phyloP scores from a whole-genome alignment of 30 jellyfish, hydroid and myxozoan genomes.

The Pelagia noctiluca region DNA sequence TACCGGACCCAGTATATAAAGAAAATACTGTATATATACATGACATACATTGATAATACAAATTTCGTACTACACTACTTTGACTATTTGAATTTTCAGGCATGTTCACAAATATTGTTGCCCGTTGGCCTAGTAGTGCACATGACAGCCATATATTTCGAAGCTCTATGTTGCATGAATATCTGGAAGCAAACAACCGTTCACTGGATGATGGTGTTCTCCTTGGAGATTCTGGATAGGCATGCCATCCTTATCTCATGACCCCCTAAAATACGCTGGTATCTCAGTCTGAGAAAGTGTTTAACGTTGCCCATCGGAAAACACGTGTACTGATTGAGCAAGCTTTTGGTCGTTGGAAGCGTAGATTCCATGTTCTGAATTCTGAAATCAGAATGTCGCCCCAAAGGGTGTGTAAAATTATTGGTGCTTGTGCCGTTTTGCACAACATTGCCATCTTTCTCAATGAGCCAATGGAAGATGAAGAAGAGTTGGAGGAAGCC shows the following conservation, averaged over 20 bases:
- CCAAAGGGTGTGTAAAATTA: not conserved
- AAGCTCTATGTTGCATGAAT: not conserved
- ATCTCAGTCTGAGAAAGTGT: not conserved
- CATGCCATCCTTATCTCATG: constrained; percentile 19
- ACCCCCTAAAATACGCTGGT: constrained; percentile 8
- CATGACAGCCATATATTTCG: not conserved
- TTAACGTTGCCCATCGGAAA: constrained; percentile 1
- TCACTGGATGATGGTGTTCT: constrained; percentile 12
- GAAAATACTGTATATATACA: not conserved
- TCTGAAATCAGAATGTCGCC: constrained; percentile 12
- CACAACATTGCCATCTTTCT: no score
- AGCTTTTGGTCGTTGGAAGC: constrained; percentile 17
- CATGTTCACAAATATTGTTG: not conserved
- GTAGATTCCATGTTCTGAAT: constrained; percentile 22
- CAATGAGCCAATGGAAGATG: no score
- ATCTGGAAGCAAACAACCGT: constrained; percentile 7
- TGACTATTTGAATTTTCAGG: not conserved
- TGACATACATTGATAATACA: not conserved
- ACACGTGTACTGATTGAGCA: constrained; percentile 13
- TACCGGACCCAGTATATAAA: no score
- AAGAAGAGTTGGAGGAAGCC: no score
- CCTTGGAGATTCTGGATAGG: constrained; percentile 22
- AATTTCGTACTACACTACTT: not conserved
- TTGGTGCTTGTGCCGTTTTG: no score
- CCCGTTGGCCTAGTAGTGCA: not conserved